These are phyloP conservation scores for Iphiclides podalirius DNA, from an alignment of 2,888 invertebrate genomes.

Conservation along the genomic window DNA sequence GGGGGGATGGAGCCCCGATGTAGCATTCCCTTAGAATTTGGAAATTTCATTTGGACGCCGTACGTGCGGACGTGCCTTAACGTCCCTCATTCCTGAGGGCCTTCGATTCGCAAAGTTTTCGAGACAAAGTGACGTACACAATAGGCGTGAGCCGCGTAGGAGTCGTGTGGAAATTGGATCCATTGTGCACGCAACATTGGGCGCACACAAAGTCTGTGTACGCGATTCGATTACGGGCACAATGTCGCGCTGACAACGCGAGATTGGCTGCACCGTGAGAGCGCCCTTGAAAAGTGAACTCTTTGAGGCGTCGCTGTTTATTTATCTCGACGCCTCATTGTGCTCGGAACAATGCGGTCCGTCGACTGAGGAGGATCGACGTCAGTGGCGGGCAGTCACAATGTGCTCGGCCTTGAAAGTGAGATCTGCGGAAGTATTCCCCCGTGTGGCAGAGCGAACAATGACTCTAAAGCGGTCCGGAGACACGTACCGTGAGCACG, in stretches of 20 bases:
- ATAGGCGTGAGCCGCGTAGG: constrained; percentile 44
- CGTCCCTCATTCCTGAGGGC: constrained; percentile 51
- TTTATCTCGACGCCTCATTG: constrained; percentile 45
- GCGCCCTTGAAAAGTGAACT: constrained; percentile 26
- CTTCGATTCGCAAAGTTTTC: constrained; percentile 46
- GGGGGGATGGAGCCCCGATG: constrained; percentile 25
- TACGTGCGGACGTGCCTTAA: constrained; percentile 68
- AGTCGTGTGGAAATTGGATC: constrained; percentile 69
- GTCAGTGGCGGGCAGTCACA: constrained; percentile 17
- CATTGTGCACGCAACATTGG: constrained; percentile 46
- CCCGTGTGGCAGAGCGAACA: constrained; percentile 48
- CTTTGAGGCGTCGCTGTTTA: constrained; percentile 39
- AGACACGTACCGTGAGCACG: constrained; percentile 51
- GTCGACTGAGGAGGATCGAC: constrained; percentile 38
- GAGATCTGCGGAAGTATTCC: constrained; percentile 49
- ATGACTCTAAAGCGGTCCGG: constrained; percentile 51
- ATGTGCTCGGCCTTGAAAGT: constrained; percentile 47
- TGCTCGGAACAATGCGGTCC: constrained; percentile 49
- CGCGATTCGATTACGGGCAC: constrained; percentile 52
- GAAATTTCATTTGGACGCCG: constrained; percentile 70
- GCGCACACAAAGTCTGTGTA: constrained; percentile 55
- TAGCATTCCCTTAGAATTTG: constrained; percentile 47
- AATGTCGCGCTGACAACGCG: constrained; percentile 32
- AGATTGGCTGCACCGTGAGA: constrained; percentile 34
- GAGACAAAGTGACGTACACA: constrained; percentile 31